Evolutionary conservation across 1,140 invertebrate species (phyloP), one percentile per base, ranked within the genome.

Genomic region (Bombus vancouverensis): DNA sequence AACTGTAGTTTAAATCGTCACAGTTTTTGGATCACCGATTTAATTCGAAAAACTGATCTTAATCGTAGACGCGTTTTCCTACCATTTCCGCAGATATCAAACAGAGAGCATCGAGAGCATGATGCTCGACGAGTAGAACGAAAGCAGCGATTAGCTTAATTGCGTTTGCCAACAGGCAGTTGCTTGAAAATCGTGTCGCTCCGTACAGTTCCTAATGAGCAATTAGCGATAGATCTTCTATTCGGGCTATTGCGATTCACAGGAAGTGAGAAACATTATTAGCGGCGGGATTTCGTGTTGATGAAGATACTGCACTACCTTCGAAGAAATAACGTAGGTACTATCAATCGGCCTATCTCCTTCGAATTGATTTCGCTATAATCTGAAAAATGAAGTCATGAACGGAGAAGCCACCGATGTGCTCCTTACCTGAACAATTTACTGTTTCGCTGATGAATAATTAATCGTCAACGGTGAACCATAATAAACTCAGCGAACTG

Each of bases 201-300:
- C 81, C 75, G 68, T 62, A 75, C 80, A 34, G 72, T 28, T 65
- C 57, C 83, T 86, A 88, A 89, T 73, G 85, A 88, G 34, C 85
- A 90, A 92, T 92, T 91, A 86, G 57, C 57, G 65, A 75, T 86
- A 81, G 65, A 88, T 75, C 62, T 59, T 42, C 6, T 47, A 37
- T 68, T 68, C 65, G 70, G 28, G 39, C 25, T 42, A 39, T 74
- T 68, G 28, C 34, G 80, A 77, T 62, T 39, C 28, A 13, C 34
- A 75, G 62, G 65, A 62, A 76, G 15, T 59, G 75, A 57, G 53
- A 39, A 81, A 72, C 32, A 42, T 57, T 66, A 62, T 34, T 32
- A 37, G 42, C 72, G 3, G 42, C 47, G 53, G 22, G 32, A 75
- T 75, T 53, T 13, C 32, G 12, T 13, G 47, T 15, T 0, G 28